These are phyloP conservation scores for Apis florea DNA, from an alignment of 1,140 invertebrate genomes.

Conservation along the genomic window DNA sequence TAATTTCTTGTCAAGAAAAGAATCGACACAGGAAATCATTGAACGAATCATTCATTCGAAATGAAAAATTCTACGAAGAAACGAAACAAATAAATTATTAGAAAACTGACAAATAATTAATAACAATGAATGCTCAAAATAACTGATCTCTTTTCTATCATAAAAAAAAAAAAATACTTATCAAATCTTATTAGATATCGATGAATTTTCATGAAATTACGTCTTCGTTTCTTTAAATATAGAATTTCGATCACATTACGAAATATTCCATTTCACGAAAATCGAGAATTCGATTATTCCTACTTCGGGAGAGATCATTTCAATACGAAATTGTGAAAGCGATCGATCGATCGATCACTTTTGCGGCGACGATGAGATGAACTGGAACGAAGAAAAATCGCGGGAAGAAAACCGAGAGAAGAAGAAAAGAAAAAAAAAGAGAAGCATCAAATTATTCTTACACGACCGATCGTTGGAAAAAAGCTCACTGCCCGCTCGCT, in stretches of 20 bases:
- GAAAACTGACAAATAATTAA: too few relatives aligned
- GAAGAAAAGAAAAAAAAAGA: conserved; percentile 10
- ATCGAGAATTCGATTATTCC: conserved; percentile 8
- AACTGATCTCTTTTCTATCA: too few relatives aligned
- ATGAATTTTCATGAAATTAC: neutral
- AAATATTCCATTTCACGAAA: neutral
- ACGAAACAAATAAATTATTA: too few relatives aligned
- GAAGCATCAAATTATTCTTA: conserved; percentile 36
- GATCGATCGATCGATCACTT: conserved; percentile 8
- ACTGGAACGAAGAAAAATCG: conserved; percentile 61
- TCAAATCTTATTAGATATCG: too few relatives aligned
- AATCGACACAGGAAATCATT: too few relatives aligned
- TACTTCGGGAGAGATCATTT: conserved; percentile 18
- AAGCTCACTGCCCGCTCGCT: neutral
- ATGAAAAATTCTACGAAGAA: too few relatives aligned
- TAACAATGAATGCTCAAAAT: too few relatives aligned
- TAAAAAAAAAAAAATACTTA: too few relatives aligned
- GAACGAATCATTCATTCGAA: too few relatives aligned
- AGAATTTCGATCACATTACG: neutral
- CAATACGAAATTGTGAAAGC: conserved; percentile 39
- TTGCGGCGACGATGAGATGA: conserved; percentile 20
- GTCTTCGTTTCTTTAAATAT: neutral
- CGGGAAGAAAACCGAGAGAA: conserved; percentile 25
- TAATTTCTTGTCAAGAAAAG: too few relatives aligned
- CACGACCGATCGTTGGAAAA: conserved; percentile 28